A percentile compares a stretch with the other conserved stretches of the same genome.
Evolutionary conservation across 2,888 invertebrate species (phyloP).

Genomic region (Gymnosoma rotundatum): DNA sequence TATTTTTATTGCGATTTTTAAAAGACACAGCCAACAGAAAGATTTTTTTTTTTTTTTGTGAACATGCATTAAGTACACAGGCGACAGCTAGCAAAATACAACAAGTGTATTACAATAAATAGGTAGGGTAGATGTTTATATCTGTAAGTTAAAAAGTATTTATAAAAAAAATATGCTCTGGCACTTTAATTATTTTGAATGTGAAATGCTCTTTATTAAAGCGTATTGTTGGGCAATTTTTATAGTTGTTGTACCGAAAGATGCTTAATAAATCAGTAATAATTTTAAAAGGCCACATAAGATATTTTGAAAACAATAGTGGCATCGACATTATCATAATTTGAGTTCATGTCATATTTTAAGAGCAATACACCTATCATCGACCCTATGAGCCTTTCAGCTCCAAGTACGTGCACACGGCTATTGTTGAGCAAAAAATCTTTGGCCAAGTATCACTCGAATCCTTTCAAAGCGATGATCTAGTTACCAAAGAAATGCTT

Average conservation of each 20-base stretch:
- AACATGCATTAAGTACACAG: neutral
- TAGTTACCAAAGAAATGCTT: no score
- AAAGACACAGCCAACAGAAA: conserved; percentile 15
- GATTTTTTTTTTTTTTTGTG: neutral
- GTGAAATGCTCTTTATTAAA: conserved; percentile 25
- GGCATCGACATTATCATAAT: no score
- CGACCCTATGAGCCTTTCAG: no score
- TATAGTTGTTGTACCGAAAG: neutral
- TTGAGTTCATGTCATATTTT: no score
- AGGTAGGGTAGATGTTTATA: conserved; percentile 24
- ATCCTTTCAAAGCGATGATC: no score
- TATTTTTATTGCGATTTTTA: neutral
- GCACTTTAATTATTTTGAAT: conserved; percentile 2
- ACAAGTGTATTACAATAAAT: conserved; percentile 54
- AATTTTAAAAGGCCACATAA: neutral
- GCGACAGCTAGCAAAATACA: conserved; percentile 51
- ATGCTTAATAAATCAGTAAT: neutral
- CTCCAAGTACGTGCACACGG: no score
- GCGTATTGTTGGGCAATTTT: conserved; percentile 44
- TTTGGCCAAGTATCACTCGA: no score
- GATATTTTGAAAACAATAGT: no score
- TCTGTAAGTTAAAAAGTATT: conserved; percentile 16
- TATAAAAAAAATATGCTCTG: conserved; percentile 45
- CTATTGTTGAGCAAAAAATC: no score
- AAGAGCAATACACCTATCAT: no score